These are phyloP conservation scores for Axinella damicornis DNA, from an alignment of 37 sponge, comb jelly and placozoan genomes.

Conservation along the genomic window DNA sequence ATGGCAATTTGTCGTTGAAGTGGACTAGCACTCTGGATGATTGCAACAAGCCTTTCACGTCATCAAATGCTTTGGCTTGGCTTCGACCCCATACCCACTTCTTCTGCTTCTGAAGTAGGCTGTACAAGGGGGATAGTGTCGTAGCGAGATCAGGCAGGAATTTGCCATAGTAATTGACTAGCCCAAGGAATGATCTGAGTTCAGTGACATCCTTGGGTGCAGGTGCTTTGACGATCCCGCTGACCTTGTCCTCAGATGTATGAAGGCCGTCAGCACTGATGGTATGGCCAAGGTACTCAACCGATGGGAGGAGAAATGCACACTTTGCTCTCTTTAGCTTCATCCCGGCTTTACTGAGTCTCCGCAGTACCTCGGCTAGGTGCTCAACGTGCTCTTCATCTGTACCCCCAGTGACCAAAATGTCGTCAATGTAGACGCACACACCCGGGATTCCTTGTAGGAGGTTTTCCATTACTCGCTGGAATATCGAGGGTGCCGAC, in stretches of 20 bases:
- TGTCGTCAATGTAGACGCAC: slow-evolving; percentile 43
- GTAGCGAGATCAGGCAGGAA: slow-evolving; percentile 21
- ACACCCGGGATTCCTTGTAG: slow-evolving; percentile 33
- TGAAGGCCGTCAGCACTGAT: slow-evolving; percentile 15
- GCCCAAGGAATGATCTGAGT: slow-evolving; percentile 14
- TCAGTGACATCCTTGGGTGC: background rate
- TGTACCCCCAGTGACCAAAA: slow-evolving; percentile 26
- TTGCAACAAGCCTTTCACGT: background rate
- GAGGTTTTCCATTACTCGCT: slow-evolving; percentile 17
- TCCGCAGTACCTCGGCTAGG: slow-evolving; percentile 2
- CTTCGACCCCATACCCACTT: slow-evolving; percentile 23
- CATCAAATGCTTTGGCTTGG: background rate
- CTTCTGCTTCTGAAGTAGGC: background rate
- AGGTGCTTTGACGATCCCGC: slow-evolving; percentile 34
- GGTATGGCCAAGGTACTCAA: slow-evolving; percentile 42
- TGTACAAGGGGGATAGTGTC: slow-evolving; percentile 15
- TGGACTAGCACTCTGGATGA: background rate
- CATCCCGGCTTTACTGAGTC: background rate
- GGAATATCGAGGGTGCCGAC: slow-evolving; percentile 45
- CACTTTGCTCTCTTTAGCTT: slow-evolving; percentile 46
- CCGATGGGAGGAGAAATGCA: slow-evolving; percentile 15
- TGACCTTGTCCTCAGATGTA: background rate
- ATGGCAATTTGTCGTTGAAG: background rate
- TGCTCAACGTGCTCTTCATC: slow-evolving; percentile 43
- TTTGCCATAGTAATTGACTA: slow-evolving; percentile 45